Percentiles rank a stretch among this genome's conserved stretches.
phyloP scores from a whole-genome alignment of 2,113 vertebrate genomes.

The Meleagris gallopavo region DNA sequence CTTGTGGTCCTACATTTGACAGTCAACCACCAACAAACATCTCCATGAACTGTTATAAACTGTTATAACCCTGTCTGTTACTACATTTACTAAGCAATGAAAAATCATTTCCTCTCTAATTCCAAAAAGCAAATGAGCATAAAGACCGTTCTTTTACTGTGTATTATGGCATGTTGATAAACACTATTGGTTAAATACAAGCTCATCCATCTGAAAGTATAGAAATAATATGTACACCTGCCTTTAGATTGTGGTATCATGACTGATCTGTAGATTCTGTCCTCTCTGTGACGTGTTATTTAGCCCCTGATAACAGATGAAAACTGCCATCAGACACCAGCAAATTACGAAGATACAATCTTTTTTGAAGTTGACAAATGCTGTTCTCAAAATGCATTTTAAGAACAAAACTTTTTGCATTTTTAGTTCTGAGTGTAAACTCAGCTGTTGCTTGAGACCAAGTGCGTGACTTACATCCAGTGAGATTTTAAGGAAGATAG shows the following conservation, averaged over 20 bases:
- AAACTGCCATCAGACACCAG: not conserved
- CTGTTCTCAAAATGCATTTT: not conserved
- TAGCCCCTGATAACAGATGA: not conserved
- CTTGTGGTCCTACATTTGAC: constrained; percentile 4
- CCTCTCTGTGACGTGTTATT: not conserved
- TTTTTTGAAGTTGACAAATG: not conserved
- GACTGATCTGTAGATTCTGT: not conserved
- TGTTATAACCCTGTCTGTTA: constrained; percentile 45
- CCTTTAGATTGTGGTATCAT: not conserved
- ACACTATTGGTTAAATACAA: not conserved
- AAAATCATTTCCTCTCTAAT: constrained; percentile 63
- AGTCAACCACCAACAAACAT: not conserved
- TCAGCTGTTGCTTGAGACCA: not conserved
- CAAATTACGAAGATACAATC: not conserved
- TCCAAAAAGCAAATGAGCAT: constrained; percentile 32
- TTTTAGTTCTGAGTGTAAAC: not conserved
- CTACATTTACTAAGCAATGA: constrained; percentile 56
- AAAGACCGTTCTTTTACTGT: constrained; percentile 22
- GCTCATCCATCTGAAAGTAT: not conserved
- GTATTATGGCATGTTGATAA: not conserved
- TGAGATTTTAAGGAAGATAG: not conserved
- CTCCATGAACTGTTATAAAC: constrained; percentile 14
- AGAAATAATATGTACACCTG: not conserved
- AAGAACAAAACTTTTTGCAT: not conserved
- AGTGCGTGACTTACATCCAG: not conserved